Base-by-base conservation (phyloP, 2,888 invertebrate genomes). In the Tenthredo scrophulariae region DNA sequence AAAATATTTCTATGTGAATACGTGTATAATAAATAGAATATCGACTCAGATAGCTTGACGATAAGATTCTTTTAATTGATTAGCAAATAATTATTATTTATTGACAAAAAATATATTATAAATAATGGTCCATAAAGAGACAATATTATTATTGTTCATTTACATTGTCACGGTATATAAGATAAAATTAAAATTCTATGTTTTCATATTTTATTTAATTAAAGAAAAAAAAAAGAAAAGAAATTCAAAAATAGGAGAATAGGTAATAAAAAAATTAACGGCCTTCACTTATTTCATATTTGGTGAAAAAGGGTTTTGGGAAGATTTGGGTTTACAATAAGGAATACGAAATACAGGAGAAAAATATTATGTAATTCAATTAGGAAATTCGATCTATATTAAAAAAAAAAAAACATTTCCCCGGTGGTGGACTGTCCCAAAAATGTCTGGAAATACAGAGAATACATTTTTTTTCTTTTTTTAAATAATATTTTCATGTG, bases 371-470 rank as follows among this genome's bases (percentile, higher is more conserved):
- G 7, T 18, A 40, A 87, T 91, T 93, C 90, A 91, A 91, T 91
- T 90, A 91, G 91, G 92, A 92, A 93, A 93, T 92, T 92, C 92
- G 91, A 89, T 92, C 91, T 93, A 92, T 92, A 93, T 91, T 93
- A 92, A 7, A 7, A 37, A 37, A 37, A 7, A 92, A 92, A 91
- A 91, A 90, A 90, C 67, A 90, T 90, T 90, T 89, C 89, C 89
- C 89, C 90, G 91, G 90, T 89, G 91, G 89, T 92, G 91, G 91
- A 90, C 91, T 89, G 91, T 89, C 91, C 91, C 90, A 92, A 91
- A 93, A 91, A 90, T 91, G 91, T 92, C 93, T 93, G 93, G 87
- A 93, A 93, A 93, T 93, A 93, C 91, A 93, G 91, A 91, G 90
- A 90, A 92, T 87, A 89, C 3, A 4, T 33, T 33, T 33, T 33